Evolutionary conservation across 1,140 invertebrate genomes (phyloP), one percentile per base, ranked within the genome.

Genomic region (Zaprionus ornatus): DNA sequence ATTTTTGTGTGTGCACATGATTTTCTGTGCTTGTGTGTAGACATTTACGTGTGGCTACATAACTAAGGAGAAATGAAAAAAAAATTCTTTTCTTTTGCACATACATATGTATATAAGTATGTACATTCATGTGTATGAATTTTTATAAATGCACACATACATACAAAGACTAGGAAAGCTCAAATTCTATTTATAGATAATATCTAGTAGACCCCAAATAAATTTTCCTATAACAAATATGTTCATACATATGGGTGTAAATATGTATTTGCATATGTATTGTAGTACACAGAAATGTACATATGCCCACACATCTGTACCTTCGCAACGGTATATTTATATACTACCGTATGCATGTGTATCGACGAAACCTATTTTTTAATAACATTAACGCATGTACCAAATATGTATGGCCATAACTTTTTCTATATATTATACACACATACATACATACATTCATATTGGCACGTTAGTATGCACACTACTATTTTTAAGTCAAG

Each of bases 141-240:
- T 21, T 45, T 27, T 17, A 5, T 63, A 55, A 45, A 57, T 72
- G 37, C 52, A 42, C 61, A 52, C 29, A 48, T 59, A 32, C 29
- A 27, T 25, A 55, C 21, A 29, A 19, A 23, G 55, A 15, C 57
- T 61, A 61, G 13, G 37, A 82, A 62, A 88, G 83, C 83, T 84
- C 55, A 87, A 79, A 32, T 72, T 80, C 85, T 87, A 87, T 87
- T 87, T 87, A 75, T 87, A 87, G 83, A 60, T 59, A 78, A 83
- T 80, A 74, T 74, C 72, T 74, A 69, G 52, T 56, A 57, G 42
- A 57, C 59, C 61, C 72, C 13, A 74, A 74, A 65, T 65, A 60
- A 63, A 69, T 69, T 52, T 69, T 57, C 32, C 32, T 32, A 50
- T 61, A 59, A 68, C 29, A 61, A 61, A 23, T 23, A 25, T 25